Base-by-base conservation (phyloP, 2,113 vertebrate species). In the Oryzias woworae region DNA sequence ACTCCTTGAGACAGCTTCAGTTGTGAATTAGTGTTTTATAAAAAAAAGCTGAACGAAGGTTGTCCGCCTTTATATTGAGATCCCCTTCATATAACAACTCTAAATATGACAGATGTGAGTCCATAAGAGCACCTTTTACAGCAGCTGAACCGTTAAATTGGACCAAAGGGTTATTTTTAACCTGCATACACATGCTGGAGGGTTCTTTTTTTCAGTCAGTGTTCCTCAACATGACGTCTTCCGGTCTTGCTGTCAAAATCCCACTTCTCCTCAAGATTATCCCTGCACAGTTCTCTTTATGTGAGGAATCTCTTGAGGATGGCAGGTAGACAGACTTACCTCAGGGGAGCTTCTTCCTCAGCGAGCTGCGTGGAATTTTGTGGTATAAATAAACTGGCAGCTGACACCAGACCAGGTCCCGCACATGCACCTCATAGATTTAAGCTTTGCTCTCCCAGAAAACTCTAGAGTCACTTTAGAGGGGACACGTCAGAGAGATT, bases 121-220 rank as follows among this genome's bases (percentile, higher is more conserved):
- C 36, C 10, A 12, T 36, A 36, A 36, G 36, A 36, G n/a, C n/a
- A 18, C 18, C 47, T 12, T 45, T n/a, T 48, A 4, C 54, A 31
- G 56, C 54, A 57, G 65, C 24, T 64, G 69, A 62, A 24, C 50
- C 78, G 71, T 69, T 67, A 83, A 87, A 85, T 78, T 66, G 79
- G 80, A 86, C 77, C 71, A 69, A 69, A 50, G 43, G 80, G 86
- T 87, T 92, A 92, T 92, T 90, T 90, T 87, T 88, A 91, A 73
- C 84, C 60, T 20, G 6, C 50, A 53, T 71, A 75, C 77, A 69
- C 85, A 82, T 85, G 58, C 75, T 10, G 53, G 81, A 77, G 69
- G 77, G 78, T 71, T 67, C 78, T 68, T 66, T 78, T 36, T 80
- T 76, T 75, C 90, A 90, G 92, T 92, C 86, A 87, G 90, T 89